Percentiles rank a stretch among this genome's conserved stretches.
These are phyloP conservation scores for Fabriciana adippe DNA, from an alignment of 2,888 invertebrate genomes.

Conservation along the genomic window DNA sequence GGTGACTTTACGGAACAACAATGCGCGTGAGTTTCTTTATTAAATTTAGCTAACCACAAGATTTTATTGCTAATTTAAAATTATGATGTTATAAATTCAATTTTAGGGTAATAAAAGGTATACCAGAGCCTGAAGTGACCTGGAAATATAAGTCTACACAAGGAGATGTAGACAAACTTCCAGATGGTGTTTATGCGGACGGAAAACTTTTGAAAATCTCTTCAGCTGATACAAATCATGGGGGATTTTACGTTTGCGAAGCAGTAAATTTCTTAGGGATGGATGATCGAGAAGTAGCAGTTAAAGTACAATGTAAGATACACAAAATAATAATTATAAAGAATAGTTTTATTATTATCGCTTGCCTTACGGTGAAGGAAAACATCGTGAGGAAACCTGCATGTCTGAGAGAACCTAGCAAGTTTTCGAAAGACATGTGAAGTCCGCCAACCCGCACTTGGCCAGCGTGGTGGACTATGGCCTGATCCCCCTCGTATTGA, in stretches of 20 bases:
- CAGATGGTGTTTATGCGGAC: slow-evolving; percentile 49
- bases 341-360: no score
- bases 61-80: neutral
- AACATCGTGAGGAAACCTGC: no score
- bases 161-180: slow-evolving; percentile 45
- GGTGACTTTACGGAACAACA: slow-evolving; percentile 52
- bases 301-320: slow-evolving; percentile 63
- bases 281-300: slow-evolving; percentile 48
- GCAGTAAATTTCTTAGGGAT: slow-evolving; percentile 58
- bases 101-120: slow-evolving; percentile 59
- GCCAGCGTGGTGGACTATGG: no score
- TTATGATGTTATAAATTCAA: slow-evolving; percentile 3
- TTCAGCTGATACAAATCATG: slow-evolving; percentile 48
- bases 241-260: slow-evolving; percentile 60
- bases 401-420: no score
- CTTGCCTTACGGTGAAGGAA: no score
- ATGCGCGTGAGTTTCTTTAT: slow-evolving; percentile 57
- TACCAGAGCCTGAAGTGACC: slow-evolving; percentile 55
- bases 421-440: no score
- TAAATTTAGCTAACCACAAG: neutral
- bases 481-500: no score
- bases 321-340: no score
- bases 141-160: slow-evolving; percentile 58
- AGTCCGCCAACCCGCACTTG: no score
- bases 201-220: slow-evolving; percentile 51